Evolutionary conservation across 2,888 invertebrate genomes (phyloP).

Genomic region (Hypsopygia costalis): DNA sequence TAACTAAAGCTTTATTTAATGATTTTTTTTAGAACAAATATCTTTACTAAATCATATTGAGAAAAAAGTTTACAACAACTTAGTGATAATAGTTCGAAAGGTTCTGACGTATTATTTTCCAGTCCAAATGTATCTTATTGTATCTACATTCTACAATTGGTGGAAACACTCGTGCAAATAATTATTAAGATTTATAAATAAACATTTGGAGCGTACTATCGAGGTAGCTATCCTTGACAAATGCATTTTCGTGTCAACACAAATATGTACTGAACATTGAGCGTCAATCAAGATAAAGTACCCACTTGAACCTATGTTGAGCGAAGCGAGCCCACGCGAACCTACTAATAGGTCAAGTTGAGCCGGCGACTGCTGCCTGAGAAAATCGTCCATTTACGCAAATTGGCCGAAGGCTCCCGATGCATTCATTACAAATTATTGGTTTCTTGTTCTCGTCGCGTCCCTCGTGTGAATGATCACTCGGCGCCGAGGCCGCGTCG

Average conservation of each 20-base stretch:
- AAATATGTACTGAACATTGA: slow-evolving; percentile 3
- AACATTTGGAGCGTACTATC: background rate
- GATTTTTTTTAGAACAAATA: too few relatives aligned
- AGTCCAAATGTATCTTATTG: too few relatives aligned
- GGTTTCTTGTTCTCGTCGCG: slow-evolving; percentile 6
- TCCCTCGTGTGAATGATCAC: background rate
- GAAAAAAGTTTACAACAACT: too few relatives aligned
- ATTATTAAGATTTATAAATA: background rate
- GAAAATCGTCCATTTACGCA: slow-evolving; percentile 46
- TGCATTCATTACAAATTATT: slow-evolving; percentile 4
- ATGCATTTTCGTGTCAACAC: slow-evolving; percentile 5
- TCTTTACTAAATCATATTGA: too few relatives aligned
- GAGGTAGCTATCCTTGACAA: slow-evolving; percentile 6
- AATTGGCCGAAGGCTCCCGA: slow-evolving; percentile 25
- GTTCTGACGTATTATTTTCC: too few relatives aligned
- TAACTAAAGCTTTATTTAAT: too few relatives aligned
- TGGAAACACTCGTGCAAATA: too few relatives aligned
- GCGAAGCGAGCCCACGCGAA: slow-evolving; percentile 26
- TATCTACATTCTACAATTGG: too few relatives aligned
- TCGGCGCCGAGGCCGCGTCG: too few relatives aligned
- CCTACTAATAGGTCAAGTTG: slow-evolving; percentile 54
- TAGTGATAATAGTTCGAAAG: too few relatives aligned
- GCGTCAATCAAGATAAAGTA: slow-evolving; percentile 6
- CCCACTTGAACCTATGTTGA: slow-evolving; percentile 8
- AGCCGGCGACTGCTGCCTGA: slow-evolving; percentile 30